These are phyloP conservation scores for Melanotaenia boesemani DNA, from an alignment of 2,797 vertebrate species.

Conservation along the genomic window DNA sequence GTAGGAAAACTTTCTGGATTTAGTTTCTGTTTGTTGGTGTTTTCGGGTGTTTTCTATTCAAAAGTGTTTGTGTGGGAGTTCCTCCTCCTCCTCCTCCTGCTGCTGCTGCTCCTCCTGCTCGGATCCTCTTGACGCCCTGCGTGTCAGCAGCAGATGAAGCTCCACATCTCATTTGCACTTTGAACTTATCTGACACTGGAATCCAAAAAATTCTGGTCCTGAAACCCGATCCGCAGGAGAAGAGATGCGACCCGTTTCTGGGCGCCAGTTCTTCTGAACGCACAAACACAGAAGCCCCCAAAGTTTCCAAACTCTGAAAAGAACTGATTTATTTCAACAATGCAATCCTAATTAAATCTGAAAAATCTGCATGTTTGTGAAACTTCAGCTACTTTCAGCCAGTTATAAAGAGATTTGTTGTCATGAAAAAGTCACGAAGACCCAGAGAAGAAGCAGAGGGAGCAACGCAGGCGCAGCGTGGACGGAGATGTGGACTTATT, in stretches of 20 bases:
- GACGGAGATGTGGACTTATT: slow-evolving; percentile 68
- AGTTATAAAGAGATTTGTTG: too few species aligned
- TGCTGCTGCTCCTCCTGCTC: neutral
- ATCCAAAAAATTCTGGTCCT: slow-evolving; percentile 91
- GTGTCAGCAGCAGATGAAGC: slow-evolving; percentile 60
- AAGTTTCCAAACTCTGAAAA: slow-evolving; percentile 14
- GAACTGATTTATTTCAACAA: too few species aligned
- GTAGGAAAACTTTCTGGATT: slow-evolving; percentile 48
- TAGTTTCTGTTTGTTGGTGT: too few species aligned
- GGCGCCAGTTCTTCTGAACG: too few species aligned
- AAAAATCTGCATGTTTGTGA: too few species aligned
- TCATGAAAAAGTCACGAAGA: too few species aligned
- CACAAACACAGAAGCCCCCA: too few species aligned
- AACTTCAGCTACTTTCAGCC: too few species aligned
- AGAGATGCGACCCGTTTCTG: slow-evolving; percentile 86
- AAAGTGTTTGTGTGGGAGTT: slow-evolving; percentile 1
- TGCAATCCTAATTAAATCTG: too few species aligned
- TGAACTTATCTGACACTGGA: slow-evolving; percentile 93
- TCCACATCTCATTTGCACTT: slow-evolving; percentile 88
- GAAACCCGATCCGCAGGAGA: slow-evolving; percentile 93
- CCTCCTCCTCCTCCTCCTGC: slow-evolving; percentile 1
- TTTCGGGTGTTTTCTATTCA: too few species aligned
- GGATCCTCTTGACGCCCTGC: slow-evolving; percentile 13
- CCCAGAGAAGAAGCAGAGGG: slow-evolving; percentile 6
- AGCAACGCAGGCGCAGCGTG: slow-evolving; percentile 47